Evolutionary conservation across 2,888 invertebrate species (phyloP).

Genomic region (Eucriotettix oculatus): DNA sequence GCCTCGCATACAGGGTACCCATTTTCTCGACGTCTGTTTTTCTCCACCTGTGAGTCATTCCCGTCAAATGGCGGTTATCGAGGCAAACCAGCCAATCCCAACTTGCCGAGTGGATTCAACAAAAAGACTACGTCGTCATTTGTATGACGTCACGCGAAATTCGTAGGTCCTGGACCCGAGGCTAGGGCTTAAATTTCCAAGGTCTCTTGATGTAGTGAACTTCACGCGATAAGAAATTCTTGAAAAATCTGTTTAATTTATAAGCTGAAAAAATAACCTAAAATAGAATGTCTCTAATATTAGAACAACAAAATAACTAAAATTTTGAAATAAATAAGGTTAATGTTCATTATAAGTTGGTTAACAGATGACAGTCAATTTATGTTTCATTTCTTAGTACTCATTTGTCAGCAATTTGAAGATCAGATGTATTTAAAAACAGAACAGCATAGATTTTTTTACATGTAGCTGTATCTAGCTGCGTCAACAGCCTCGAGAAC

Average conservation of each 20-base stretch:
- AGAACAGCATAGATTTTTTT: too few relatives aligned
- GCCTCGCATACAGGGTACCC: conserved; percentile 40
- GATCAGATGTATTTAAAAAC: too few relatives aligned
- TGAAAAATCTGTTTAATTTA: neutral
- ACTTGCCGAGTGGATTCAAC: conserved; percentile 20
- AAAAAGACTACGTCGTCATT: conserved; percentile 26
- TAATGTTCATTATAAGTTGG: too few relatives aligned
- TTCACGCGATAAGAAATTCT: neutral
- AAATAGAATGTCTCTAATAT: too few relatives aligned
- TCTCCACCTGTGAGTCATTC: conserved; percentile 45
- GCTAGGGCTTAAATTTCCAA: conserved; percentile 26
- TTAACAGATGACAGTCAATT: too few relatives aligned
- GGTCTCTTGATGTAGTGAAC: conserved; percentile 22
- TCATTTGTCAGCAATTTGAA: too few relatives aligned
- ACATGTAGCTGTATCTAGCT: neutral
- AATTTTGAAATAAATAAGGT: too few relatives aligned
- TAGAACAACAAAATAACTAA: too few relatives aligned
- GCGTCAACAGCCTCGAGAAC: neutral
- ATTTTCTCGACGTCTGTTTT: conserved; percentile 39
- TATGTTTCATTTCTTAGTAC: too few relatives aligned
- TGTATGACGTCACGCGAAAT: conserved; percentile 24
- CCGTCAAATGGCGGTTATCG: conserved; percentile 44
- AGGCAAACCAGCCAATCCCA: conserved; percentile 25
- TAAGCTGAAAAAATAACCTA: too few relatives aligned
- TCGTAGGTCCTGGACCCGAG: conserved; percentile 21